Evolutionary conservation across 2,113 vertebrate genomes (phyloP), one percentile per base, ranked within the genome.

Genomic region (Hippocampus comes): DNA sequence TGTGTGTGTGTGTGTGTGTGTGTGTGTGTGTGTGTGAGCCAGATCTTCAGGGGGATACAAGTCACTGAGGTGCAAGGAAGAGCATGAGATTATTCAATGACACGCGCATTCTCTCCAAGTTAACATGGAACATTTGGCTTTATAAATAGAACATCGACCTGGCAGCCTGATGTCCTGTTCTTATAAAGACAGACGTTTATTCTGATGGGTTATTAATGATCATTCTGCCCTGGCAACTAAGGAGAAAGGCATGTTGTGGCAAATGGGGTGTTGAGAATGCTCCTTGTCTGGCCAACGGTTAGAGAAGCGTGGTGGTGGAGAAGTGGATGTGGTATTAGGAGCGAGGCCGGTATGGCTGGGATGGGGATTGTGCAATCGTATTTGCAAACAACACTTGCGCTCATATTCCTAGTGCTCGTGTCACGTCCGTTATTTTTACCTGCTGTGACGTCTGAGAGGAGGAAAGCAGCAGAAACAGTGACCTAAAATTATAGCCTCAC

Each of bases 381-480:
- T 93, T 92, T 93, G 91, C 91, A 92, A 92, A 93, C 91, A 91
- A 87, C 89, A 91, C 89, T 89, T 88, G 89, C 68, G 87, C 82
- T 85, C 82, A 90, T 90, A 91, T 90, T 90, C 86, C 77, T 82
- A 88, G 91, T 83, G 78, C 68, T 74, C 86, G 34, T 84, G 86
- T 86, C 84, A 78, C 53, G 68, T 75, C 80, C 72, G 84, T 82
- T 93, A 93, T 93, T 91, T 93, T 90, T 92, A 84, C 87, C 78
- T 73, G 56, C 87, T 80, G 86, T 93, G 92, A 93, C 91, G 89
- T 91, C 77, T 55, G 43, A 81, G 77, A 68, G 51, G 86, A 85
- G 82, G 81, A 81, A 85, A 91, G 91, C 91, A 90, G 87, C 89
- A 93, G 93, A 92, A 91, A 93, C 93, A 93, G 91, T 73, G 86